phyloP scores from a whole-genome alignment of 2,113 vertebrate genomes.

The Cyrtonyx montezumae region DNA sequence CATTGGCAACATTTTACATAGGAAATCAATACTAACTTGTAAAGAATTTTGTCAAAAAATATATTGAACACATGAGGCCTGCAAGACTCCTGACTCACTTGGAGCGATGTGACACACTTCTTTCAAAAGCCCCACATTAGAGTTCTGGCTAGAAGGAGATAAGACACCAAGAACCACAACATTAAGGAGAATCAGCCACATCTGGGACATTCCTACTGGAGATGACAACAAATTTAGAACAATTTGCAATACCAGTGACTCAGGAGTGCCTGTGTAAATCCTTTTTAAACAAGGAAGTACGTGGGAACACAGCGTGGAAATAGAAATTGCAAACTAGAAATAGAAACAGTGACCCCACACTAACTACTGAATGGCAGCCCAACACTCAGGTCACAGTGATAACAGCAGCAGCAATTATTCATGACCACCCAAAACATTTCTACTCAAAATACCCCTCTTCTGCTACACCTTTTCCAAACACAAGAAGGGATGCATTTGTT shows the following conservation, averaged over 20 bases:
- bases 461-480: not conserved
- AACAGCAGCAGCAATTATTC: not conserved
- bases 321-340: not conserved
- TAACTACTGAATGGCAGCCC: accelerated
- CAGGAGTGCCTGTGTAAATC: not conserved
- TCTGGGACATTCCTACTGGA: not conserved
- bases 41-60: not conserved
- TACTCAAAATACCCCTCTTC: not conserved
- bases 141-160: not conserved
- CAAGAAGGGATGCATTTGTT: not conserved
- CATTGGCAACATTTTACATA: not conserved
- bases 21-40: not conserved
- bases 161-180: not conserved
- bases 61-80: not conserved
- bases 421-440: no score
- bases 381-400: not conserved
- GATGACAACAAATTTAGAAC: not conserved
- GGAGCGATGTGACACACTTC: not conserved
- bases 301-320: not conserved
- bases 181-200: not conserved
- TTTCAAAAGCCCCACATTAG: not conserved
- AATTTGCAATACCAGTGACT: not conserved
- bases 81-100: not conserved
- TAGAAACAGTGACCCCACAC: not conserved
- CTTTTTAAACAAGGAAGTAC: not conserved